Evolutionary conservation across 2,888 invertebrate genomes (phyloP), one percentile per base, ranked within the genome.

Genomic region (Acrobasis suavella): DNA sequence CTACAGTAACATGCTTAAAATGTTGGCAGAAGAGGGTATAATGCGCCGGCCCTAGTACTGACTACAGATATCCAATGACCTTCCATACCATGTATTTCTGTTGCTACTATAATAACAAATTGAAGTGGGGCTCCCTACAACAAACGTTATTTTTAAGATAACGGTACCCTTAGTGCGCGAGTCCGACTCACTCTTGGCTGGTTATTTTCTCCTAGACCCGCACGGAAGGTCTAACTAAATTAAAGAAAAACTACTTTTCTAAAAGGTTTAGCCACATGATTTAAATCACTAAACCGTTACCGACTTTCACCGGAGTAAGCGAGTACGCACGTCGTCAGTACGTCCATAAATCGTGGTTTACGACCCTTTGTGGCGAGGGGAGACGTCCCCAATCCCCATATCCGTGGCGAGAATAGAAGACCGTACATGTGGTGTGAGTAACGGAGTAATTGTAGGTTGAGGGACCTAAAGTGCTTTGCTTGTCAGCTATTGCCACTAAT

Each of bases 341-440:
- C 9, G 15, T 2, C 39, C 55, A 55, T 55, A 55, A 55, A 39
- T 55, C 32, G 3, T 52, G 52, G 17, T 52, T 55, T 55, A 55
- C 55, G 55, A 55, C 39, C 46, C 46, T 46, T 38, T 55, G 55
- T 55, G 55, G 55, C 39, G 39, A 55, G 55, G 55, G 55, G 55
- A 46, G 46, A 55, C 55, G 39, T 55, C 55, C 55, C 39, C 55
- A 12, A 32, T 32, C 32, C 32, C 32, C 32, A 32, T 54, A 54
- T 55, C 55, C 55, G 55, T 15, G 55, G 55, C 37, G 6, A 39
- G 55, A 39, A 52, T 52, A 52, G 52, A 46, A 46, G 46, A n/a
- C 52, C 32, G 14, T 15, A 39, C 55, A 55, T 55, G 55, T 55
- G 55, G 38, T n/a, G 8, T 14, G 15, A 15, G 10, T 32, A 32